phyloP scores from a whole-genome alignment of 2,797 vertebrate genomes.

The Coccyzus lansbergi region DNA sequence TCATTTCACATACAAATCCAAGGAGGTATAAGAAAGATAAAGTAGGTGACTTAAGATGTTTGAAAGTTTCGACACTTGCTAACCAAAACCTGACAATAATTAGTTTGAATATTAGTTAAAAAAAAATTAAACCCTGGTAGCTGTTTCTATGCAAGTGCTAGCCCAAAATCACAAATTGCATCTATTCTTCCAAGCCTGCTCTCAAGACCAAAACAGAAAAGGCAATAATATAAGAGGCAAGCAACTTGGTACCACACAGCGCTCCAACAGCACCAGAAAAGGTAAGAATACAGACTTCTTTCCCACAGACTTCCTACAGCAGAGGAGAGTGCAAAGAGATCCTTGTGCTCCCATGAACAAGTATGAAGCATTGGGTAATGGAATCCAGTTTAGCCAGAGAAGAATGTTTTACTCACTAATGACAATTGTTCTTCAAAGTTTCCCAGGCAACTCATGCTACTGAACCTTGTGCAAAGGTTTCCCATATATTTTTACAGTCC shows the following conservation, averaged over 20 bases:
- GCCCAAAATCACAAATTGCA: background rate
- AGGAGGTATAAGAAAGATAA: background rate
- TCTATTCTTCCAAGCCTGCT: background rate
- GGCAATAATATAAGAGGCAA: fast-evolving
- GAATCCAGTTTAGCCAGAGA: background rate
- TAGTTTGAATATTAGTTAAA: background rate
- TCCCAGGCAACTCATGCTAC: background rate
- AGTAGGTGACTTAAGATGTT: background rate
- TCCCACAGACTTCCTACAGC: background rate
- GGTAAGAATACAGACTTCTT: background rate
- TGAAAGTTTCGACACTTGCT: background rate
- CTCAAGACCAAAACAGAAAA: background rate
- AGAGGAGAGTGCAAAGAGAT: background rate
- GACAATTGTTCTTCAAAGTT: background rate
- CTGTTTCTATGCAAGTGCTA: background rate
- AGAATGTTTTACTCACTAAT: background rate
- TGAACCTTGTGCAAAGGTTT: background rate
- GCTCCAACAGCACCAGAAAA: background rate
- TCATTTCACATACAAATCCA: background rate
- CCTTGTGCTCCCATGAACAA: background rate
- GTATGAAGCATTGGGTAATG: background rate
- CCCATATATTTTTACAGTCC: background rate
- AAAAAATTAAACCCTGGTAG: background rate
- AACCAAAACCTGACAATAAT: background rate
- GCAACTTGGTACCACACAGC: background rate